Evolutionary conservation across 2,888 invertebrate species (phyloP).

Genomic region (Crioceris asparagi): DNA sequence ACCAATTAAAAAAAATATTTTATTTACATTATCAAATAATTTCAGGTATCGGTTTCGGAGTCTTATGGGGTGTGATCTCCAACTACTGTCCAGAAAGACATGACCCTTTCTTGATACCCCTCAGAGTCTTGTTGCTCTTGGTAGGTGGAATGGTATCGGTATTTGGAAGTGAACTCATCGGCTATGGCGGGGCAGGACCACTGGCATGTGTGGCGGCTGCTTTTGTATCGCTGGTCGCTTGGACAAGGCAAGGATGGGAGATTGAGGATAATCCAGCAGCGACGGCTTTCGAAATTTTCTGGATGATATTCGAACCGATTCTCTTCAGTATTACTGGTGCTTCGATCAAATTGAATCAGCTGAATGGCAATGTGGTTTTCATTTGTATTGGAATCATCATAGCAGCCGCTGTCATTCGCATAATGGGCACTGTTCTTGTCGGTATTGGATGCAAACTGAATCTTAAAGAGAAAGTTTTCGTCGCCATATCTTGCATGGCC

Average conservation of each 20-base stretch:
- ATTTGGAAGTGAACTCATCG: slow-evolving; percentile 54
- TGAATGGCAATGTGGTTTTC: slow-evolving; percentile 58
- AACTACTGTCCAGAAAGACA: slow-evolving; percentile 77
- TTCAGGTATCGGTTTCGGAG: slow-evolving; percentile 51
- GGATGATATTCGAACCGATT: slow-evolving; percentile 94
- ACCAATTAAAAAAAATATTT: no score
- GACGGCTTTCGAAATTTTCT: slow-evolving; percentile 80
- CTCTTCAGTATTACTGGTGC: slow-evolving; percentile 66
- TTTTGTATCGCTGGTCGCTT: slow-evolving; percentile 70
- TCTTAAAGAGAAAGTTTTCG: slow-evolving; percentile 82
- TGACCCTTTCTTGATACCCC: slow-evolving; percentile 62
- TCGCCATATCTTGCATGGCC: slow-evolving; percentile 86
- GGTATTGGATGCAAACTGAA: slow-evolving; percentile 74
- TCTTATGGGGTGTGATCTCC: slow-evolving; percentile 67
- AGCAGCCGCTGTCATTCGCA: slow-evolving; percentile 53
- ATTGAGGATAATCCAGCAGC: slow-evolving; percentile 80
- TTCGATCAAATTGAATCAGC: slow-evolving; percentile 69
- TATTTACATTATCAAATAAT: no score
- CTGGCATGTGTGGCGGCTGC: slow-evolving; percentile 74
- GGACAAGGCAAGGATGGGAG: slow-evolving; percentile 77
- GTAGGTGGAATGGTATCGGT: slow-evolving; percentile 74
- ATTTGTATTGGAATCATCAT: slow-evolving; percentile 60
- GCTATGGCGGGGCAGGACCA: slow-evolving; percentile 63
- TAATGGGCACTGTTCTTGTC: slow-evolving; percentile 53
- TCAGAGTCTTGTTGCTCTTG: slow-evolving; percentile 69